A percentile compares a stretch with the other conserved stretches of the same genome.
Conservation (phyloP, 2,113 vertebrate genomes). For the Dromas ardeola region DNA sequence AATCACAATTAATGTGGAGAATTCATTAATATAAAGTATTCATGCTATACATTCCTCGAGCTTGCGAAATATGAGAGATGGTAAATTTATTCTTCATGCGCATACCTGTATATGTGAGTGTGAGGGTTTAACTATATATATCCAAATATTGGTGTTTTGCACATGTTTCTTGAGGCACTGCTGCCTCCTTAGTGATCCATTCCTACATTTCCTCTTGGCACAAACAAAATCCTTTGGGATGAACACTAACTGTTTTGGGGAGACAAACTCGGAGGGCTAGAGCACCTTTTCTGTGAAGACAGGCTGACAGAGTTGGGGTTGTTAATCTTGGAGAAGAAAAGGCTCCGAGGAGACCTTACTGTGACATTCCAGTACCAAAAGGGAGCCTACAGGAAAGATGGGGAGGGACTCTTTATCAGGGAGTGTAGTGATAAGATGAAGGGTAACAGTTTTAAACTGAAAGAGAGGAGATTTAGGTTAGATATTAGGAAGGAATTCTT, state of each 20-base stretch:
- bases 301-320: neutral
- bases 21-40: neutral
- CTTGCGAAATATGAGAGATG: neutral
- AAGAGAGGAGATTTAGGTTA: neutral
- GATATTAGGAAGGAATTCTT: neutral
- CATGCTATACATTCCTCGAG: neutral
- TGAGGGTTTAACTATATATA: neutral
- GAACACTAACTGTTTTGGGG: neutral
- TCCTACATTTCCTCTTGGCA: neutral
- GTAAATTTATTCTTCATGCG: neutral
- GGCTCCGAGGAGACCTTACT: neutral
- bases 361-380: neutral
- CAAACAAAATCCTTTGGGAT: neutral
- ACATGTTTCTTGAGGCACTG: neutral
- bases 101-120: neutral
- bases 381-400: neutral
- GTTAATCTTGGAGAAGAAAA: neutral
- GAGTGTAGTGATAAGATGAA: neutral
- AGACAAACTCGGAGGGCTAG: neutral
- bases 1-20: neutral
- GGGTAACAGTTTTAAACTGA: neutral
- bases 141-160: neutral
- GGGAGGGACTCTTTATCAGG: neutral
- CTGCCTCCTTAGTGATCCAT: neutral
- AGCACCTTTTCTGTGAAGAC: neutral